A percentile compares a stretch with the other conserved stretches of the same genome.
Conservation (phyloP, 2,113 vertebrate genomes). For the Paracanthobrama guichenoti region DNA sequence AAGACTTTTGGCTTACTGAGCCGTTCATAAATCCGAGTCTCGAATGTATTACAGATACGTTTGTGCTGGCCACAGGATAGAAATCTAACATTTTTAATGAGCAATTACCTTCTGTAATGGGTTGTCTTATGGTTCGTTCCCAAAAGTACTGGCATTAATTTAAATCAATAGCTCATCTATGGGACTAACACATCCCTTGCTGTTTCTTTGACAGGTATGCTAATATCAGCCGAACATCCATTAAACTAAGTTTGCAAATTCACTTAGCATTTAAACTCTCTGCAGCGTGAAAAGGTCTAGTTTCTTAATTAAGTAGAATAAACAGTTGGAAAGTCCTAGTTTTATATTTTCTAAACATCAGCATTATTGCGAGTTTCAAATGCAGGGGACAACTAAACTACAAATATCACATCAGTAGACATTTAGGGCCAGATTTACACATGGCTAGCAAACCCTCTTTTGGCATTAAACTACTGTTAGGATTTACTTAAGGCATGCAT, state of each 20-base stretch:
- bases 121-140: slow-evolving; percentile 70
- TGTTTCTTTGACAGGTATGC: slow-evolving; percentile 50
- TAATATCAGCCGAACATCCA: slow-evolving; percentile 41
- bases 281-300: slow-evolving; percentile 45
- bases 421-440: too few relatives aligned
- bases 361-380: neutral
- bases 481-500: too few relatives aligned
- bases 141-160: slow-evolving; percentile 67
- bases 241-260: slow-evolving; percentile 48
- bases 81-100: slow-evolving; percentile 69
- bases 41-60: slow-evolving; percentile 61
- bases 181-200: slow-evolving; percentile 46
- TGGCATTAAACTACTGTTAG: too few relatives aligned
- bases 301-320: slow-evolving; percentile 54
- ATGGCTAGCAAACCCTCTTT: too few relatives aligned
- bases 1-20: slow-evolving; percentile 53
- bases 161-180: slow-evolving; percentile 68
- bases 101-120: slow-evolving; percentile 72
- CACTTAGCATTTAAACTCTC: slow-evolving; percentile 44
- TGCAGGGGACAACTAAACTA: too few relatives aligned
- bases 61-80: slow-evolving; percentile 62
- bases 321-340: slow-evolving; percentile 11
- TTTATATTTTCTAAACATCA: neutral
- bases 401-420: too few relatives aligned
- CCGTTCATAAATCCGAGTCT: slow-evolving; percentile 64